Percentiles rank a stretch among this genome's conserved stretches.
These are phyloP conservation scores for Turnix velox DNA, from an alignment of 2,113 vertebrate genomes.

Conservation along the genomic window DNA sequence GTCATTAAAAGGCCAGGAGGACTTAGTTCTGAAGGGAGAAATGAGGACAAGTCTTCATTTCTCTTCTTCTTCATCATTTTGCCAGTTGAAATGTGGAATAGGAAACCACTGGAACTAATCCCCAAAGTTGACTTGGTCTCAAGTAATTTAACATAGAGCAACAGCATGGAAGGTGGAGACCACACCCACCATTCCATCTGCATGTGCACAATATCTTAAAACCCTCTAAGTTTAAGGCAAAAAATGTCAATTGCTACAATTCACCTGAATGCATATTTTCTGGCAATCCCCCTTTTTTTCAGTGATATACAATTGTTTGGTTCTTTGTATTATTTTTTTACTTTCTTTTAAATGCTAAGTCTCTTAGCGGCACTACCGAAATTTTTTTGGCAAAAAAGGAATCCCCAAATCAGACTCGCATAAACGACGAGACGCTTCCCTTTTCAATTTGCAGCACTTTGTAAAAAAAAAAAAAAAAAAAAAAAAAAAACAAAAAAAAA, in stretches of 20 bases:
- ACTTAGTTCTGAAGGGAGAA: rapidly evolving
- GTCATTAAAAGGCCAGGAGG: rapidly evolving
- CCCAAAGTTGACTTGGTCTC: too few relatives aligned
- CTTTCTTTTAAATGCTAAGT: slow-evolving; percentile 56
- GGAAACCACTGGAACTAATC: background rate
- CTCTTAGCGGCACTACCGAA: slow-evolving; percentile 65
- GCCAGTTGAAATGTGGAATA: background rate
- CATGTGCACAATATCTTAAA: background rate
- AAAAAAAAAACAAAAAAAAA: too few relatives aligned
- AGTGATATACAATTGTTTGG: slow-evolving; percentile 1
- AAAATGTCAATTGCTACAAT: background rate
- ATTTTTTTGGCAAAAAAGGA: slow-evolving; percentile 75
- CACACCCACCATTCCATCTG: background rate
- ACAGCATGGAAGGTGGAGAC: too few relatives aligned
- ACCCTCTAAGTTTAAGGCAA: background rate
- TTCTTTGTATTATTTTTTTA: too few relatives aligned
- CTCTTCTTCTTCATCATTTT: too few relatives aligned
- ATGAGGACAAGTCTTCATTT: background rate
- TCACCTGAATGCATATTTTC: background rate
- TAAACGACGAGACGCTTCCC: slow-evolving; percentile 75
- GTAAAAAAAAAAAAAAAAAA: slow-evolving; percentile 60
- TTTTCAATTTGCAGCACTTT: slow-evolving; percentile 75
- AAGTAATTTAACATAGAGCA: background rate
- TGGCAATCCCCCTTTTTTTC: slow-evolving; percentile 6
- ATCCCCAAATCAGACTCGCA: slow-evolving; percentile 69